Base-by-base conservation (phyloP, 2,113 vertebrate species). In the Barbus barbus region DNA sequence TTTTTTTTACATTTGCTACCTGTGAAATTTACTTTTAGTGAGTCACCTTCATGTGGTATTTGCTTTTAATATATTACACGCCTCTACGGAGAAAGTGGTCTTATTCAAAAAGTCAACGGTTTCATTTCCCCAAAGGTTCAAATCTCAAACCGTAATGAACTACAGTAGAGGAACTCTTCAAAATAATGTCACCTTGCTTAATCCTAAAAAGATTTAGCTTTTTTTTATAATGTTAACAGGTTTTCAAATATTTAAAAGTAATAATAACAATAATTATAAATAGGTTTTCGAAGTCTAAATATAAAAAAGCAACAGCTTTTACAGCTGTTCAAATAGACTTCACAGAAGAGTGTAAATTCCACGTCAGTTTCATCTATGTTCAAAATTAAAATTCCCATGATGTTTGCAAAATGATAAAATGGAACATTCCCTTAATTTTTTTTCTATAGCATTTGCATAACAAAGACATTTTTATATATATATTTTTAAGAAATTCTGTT, bases 31-130 rank as follows among this genome's bases (percentile, higher is more conserved):
- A 86, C 65, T 78, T 63, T 83, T 36, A 78, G 71, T 83, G 81
- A 83, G 51, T 83, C 78, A 81, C 44, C 44, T 48, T 69, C 73
- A 36, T 79, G 58, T 83, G 75, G 48, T 83, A 86, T 83, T 74
- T 86, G 56, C 75, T 79, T 86, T 86, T 83, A 31, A 69, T 69
- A 81, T 72, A 72, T 78, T 83, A 82, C 72, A 86, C 11, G 78
- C 51, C 78, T 81, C 78, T 69, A 51, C 22, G 11, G 61, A 14
- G 20, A 65, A n/a, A 22, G 78, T 51, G 28, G 9, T 69, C 61
- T 65, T 33, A 36, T 81, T 81, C 20, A 81, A 51, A 81, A 51
- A 81, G 79, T 81, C 61, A 81, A 69, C 79, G 53, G 41, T 67
- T 67, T 81, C 8, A 31, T 46, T 46, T 33, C 78, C 60, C 78